Conservation (phyloP, 2,113 vertebrate species). For the Cercocebus atys region DNA sequence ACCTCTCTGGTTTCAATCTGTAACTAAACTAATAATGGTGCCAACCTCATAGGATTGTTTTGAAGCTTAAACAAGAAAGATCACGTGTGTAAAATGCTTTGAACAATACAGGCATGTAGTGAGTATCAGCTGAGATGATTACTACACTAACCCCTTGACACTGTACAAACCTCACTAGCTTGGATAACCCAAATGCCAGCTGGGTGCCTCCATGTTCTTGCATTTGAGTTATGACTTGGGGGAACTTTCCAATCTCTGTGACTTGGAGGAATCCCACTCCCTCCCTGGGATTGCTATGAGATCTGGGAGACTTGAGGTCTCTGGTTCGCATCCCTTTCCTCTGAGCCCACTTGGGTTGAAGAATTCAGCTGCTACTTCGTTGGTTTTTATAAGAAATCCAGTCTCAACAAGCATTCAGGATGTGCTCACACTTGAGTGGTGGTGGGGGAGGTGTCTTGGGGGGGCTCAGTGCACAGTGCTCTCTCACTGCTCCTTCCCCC, state of each 20-base stretch:
- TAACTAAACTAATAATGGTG: neutral
- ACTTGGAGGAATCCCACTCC: neutral
- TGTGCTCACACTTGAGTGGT: neutral
- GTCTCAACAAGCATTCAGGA: neutral
- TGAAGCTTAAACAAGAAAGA: neutral
- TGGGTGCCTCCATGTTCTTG: neutral
- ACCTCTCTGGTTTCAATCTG: neutral
- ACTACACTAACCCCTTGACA: neutral
- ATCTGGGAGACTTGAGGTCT: neutral
- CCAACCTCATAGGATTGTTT: neutral
- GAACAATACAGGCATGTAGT: too few species aligned
- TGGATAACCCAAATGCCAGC: neutral
- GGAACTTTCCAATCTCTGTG: neutral
- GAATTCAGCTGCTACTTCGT: neutral
- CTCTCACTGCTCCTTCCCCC: neutral
- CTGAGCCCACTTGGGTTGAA: neutral
- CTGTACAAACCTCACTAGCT: neutral
- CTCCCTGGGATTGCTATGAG: neutral
- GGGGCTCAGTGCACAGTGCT: accelerated
- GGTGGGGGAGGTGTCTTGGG: neutral
- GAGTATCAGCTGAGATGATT: too few species aligned
- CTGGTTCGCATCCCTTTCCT: neutral
- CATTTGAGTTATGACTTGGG: neutral
- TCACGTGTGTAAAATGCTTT: neutral
- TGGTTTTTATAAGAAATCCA: neutral